phyloP scores from a whole-genome alignment of 92 coral and sea anemone genomes.

The Pocillopora grandis region DNA sequence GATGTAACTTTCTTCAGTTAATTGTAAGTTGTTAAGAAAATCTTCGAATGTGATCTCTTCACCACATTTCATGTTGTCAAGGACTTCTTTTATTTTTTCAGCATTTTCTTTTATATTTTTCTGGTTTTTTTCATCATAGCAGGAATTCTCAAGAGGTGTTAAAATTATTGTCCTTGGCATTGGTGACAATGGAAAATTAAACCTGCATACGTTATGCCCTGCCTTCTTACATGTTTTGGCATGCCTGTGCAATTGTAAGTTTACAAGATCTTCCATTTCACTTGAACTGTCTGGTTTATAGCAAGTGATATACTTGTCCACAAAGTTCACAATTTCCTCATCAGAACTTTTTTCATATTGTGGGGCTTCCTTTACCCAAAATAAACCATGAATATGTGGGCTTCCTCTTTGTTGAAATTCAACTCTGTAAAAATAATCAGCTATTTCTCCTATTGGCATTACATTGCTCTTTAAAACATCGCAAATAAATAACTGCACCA shows the following conservation, averaged over 20 bases:
- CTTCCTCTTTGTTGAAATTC: too few relatives aligned
- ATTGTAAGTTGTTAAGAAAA: background rate
- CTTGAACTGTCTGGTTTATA: too few relatives aligned
- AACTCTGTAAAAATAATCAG: too few relatives aligned
- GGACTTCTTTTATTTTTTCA: constrained; percentile 26
- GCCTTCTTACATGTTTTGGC: too few relatives aligned
- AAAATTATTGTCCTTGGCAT: constrained; percentile 50
- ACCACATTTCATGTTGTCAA: constrained; percentile 23
- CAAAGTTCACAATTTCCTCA: constrained; percentile 11
- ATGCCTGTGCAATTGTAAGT: too few relatives aligned
- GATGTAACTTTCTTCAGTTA: too few relatives aligned
- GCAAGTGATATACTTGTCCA: too few relatives aligned
- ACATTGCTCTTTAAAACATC: too few relatives aligned
- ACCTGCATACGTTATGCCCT: constrained; percentile 25
- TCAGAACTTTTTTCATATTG: background rate
- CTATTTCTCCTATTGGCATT: too few relatives aligned
- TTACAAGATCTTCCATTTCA: too few relatives aligned
- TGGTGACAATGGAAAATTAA: constrained; percentile 64
- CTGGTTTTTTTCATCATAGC: constrained; percentile 18
- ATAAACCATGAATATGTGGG: too few relatives aligned
- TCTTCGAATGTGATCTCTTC: constrained; percentile 39
- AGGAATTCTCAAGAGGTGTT: background rate
- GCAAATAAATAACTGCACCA: constrained; percentile 40
- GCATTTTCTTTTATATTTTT: constrained; percentile 23
- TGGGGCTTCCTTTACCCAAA: too few relatives aligned